phyloP scores from a whole-genome alignment of 2,888 invertebrate genomes.

The Sussaba pulchella region DNA sequence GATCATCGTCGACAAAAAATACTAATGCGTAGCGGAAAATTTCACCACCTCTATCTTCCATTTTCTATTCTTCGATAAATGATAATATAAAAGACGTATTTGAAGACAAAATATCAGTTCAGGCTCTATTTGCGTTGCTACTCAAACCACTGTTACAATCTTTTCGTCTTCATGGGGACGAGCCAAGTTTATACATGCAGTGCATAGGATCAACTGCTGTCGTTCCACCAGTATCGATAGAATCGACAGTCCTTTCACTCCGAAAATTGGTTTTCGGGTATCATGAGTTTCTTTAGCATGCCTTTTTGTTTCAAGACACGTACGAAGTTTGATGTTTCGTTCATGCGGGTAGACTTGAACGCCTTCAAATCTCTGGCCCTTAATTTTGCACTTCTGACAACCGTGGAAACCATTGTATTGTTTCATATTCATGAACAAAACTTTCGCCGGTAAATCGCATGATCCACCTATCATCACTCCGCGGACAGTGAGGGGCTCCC shows the following conservation, averaged over 20 bases:
- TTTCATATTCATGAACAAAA: not conserved
- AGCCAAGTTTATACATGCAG: conserved; percentile 12
- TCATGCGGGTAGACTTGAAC: conserved; percentile 19
- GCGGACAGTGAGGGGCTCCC: conserved; percentile 29
- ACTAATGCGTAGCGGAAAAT: too few species aligned
- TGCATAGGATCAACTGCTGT: conserved; percentile 34
- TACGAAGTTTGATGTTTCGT: not conserved
- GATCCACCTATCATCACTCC: not conserved
- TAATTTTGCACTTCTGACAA: conserved; percentile 7
- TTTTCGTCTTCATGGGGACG: too few species aligned
- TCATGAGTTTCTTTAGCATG: not conserved
- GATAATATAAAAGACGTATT: too few species aligned
- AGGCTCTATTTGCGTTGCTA: too few species aligned
- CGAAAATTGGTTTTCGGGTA: not conserved
- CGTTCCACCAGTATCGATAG: not conserved
- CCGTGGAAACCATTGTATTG: conserved; percentile 12
- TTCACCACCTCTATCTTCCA: too few species aligned
- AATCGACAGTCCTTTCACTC: conserved; percentile 22
- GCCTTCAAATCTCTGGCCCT: not conserved
- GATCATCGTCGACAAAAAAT: too few species aligned
- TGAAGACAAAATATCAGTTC: too few species aligned
- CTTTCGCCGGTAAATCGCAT: conserved; percentile 17
- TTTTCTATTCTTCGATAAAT: too few species aligned
- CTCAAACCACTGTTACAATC: too few species aligned
- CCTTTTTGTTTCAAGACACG: not conserved